Conservation (phyloP, 1,140 invertebrate genomes). For the Halesus radiatus region DNA sequence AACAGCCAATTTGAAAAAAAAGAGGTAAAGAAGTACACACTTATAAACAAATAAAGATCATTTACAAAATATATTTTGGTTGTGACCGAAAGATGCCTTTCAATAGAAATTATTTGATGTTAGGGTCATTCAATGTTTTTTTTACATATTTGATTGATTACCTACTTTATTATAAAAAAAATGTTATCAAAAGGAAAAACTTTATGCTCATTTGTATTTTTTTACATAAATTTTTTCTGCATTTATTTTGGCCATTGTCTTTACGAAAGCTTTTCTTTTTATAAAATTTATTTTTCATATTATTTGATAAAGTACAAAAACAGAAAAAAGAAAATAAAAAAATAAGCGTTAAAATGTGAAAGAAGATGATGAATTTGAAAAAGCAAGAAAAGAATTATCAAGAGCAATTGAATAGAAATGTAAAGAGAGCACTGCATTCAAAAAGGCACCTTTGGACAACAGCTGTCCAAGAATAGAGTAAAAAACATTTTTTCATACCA, state of each 20-base stretch:
- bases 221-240: not conserved
- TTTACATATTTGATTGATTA: too few relatives aligned
- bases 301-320: not conserved
- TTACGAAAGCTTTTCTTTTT: not conserved
- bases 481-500: conserved; percentile 27
- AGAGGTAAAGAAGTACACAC: not conserved
- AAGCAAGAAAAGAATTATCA: not conserved
- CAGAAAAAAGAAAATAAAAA: not conserved
- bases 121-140: not conserved
- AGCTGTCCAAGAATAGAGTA: conserved; percentile 34
- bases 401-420: not conserved
- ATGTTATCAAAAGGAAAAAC: too few relatives aligned
- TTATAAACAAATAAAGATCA: conserved; percentile 22
- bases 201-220: not conserved
- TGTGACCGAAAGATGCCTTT: conserved; percentile 48
- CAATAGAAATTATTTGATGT: not conserved
- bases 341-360: not conserved
- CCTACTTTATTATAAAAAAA: too few relatives aligned
- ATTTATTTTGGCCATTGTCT: too few relatives aligned
- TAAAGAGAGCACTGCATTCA: not conserved
- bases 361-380: not conserved
- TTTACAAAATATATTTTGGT: conserved; percentile 25
- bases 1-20: conserved; percentile 15
- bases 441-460: conserved; percentile 48
- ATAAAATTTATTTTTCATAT: not conserved